A percentile compares a stretch with the other conserved stretches of the same genome.
Evolutionary conservation across 92 coral and sea anemone genomes (phyloP).

Genomic region (Desmophyllum pertusum): DNA sequence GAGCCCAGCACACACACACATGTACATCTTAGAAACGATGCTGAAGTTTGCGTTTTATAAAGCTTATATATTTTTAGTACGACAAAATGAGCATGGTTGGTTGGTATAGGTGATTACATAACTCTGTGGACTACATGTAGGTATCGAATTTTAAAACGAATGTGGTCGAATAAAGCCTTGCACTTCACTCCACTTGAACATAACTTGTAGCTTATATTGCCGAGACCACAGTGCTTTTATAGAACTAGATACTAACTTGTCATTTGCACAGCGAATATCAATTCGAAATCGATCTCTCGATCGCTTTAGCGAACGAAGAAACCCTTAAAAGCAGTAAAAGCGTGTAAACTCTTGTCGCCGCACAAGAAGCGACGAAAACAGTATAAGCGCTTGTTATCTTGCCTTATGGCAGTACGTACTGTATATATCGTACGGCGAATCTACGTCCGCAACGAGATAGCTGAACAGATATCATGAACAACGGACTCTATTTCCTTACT

Average conservation of each 20-base stretch:
- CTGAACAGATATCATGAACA: not conserved
- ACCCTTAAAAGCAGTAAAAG: conserved; percentile 5
- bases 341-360: not conserved
- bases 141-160: not conserved
- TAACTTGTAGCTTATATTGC: not conserved
- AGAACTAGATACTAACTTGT: not conserved
- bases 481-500: not conserved
- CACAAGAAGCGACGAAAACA: not conserved
- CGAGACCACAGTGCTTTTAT: not conserved
- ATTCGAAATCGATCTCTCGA: conserved; percentile 12
- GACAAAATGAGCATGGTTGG: not conserved
- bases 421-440: not conserved
- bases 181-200: not conserved
- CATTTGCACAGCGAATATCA: not conserved
- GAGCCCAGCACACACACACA: too few relatives aligned
- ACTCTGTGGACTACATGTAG: not conserved
- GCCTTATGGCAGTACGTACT: too few relatives aligned
- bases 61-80: too few relatives aligned
- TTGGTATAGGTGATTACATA: not conserved
- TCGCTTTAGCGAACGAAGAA: not conserved
- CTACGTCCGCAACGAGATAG: not conserved
- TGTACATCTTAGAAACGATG: not conserved
- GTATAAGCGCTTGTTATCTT: not conserved
- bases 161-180: not conserved
- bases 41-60: not conserved